These are phyloP conservation scores for Elephantulus edwardii DNA, from an alignment of 2,113 vertebrate species.

Conservation along the genomic window DNA sequence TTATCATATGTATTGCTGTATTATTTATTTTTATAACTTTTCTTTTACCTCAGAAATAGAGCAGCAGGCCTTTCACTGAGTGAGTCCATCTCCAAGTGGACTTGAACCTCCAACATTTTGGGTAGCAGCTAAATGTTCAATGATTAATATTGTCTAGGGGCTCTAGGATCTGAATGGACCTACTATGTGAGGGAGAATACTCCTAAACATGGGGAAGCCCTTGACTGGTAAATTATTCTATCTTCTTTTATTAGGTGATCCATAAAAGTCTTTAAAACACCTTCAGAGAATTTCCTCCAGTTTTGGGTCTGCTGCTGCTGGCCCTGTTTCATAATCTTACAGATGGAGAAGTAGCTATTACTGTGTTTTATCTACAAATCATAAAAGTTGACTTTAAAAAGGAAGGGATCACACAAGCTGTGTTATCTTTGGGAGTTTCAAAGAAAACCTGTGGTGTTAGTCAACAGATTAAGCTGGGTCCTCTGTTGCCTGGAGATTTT, in stretches of 20 bases:
- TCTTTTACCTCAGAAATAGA: too few species aligned
- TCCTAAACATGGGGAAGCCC: rapidly evolving
- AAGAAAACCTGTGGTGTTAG: constrained; percentile 57
- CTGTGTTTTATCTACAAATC: neutral
- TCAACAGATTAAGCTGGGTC: constrained; percentile 5
- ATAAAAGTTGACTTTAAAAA: constrained; percentile 29
- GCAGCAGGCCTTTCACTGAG: neutral
- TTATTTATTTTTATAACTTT: too few species aligned
- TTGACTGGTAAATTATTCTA: neutral
- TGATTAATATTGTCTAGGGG: neutral
- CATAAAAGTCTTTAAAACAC: neutral
- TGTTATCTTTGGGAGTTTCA: constrained; percentile 52
- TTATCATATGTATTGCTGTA: too few species aligned
- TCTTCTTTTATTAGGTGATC: neutral
- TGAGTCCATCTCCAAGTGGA: neutral
- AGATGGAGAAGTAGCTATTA: neutral
- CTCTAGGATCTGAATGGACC: neutral
- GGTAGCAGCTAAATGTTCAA: neutral
- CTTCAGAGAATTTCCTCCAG: rapidly evolving
- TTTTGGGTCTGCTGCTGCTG: neutral
- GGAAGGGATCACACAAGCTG: constrained; percentile 52
- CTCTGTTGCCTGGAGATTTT: constrained; percentile 32
- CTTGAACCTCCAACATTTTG: neutral
- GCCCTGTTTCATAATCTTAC: neutral
- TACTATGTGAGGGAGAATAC: neutral